Base-by-base conservation (phyloP, 2,797 vertebrate species). In the Scarus forsteni region DNA sequence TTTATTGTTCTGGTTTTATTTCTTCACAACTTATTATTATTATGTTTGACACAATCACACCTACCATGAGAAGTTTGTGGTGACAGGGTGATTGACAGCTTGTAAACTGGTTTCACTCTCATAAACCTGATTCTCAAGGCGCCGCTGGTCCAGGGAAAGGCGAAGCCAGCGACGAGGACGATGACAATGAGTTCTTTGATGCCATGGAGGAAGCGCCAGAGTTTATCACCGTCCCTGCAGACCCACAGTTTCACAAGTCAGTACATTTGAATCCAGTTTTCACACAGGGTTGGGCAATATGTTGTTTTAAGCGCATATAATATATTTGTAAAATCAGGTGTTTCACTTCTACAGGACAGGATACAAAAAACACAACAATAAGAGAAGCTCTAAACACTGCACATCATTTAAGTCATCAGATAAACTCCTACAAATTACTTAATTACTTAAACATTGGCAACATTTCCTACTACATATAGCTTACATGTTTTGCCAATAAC, bases 171-270 rank as follows among this genome's bases (percentile, higher is more conserved):
- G 98, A 99, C 0, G 98, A 99, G 71, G 97, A 99, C 0, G 98
- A 99, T 0, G 97, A 99, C 68, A 98, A 98, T 0, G 97, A 99
- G 83, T 99, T 99, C 86, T 99, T 99, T 4, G 98, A 99, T 0
- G 95, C 94, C 6, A 90, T 94, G 85, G 94, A 95, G 40, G 94
- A 95, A 5, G 96, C 96, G 0, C 96, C 97, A 0, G 97, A 98
- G 82, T 98, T 97, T 68, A 98, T 98, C 86, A 96, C 96, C 10
- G 88, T 96, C 60, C 97, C 97, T 0, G 97, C 97, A 8, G 94
- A 93, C 69, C 93, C 96, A 67, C 96, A 97, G 62, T 95, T 95
- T 16, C 97, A 98, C 93, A 99, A 97, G 98, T 98, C 85, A 80
- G 88, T 93, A 48, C 56, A 39, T 15, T 10, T 4, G 19, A 11